Percentiles rank a stretch among this genome's conserved stretches.
These are phyloP conservation scores for Drosophila kikkawai DNA, from an alignment of 1,140 invertebrate species.

Conservation along the genomic window DNA sequence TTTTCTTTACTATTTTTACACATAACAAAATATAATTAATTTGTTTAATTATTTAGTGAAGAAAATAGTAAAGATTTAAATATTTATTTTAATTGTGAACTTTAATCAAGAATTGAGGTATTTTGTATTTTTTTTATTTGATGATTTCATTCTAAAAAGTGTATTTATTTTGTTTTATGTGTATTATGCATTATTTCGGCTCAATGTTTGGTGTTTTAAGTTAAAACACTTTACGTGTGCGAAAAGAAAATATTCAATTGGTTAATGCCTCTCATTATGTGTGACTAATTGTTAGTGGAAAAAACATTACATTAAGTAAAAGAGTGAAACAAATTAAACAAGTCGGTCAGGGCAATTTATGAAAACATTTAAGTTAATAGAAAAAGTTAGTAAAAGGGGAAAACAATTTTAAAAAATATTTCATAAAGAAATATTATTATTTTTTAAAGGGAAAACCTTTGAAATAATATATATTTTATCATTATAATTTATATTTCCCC, in stretches of 20 bases:
- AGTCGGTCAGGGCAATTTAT: constrained; percentile 27
- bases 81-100: neutral
- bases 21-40: neutral
- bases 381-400: neutral
- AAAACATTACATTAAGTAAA: constrained; percentile 15
- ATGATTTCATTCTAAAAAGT: neutral
- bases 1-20: constrained; percentile 1
- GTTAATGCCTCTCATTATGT: constrained; percentile 43
- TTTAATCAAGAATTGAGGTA: neutral
- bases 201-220: neutral
- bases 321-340: constrained; percentile 8
- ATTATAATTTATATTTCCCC: neutral
- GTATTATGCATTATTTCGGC: constrained; percentile 12
- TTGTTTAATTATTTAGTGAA: neutral
- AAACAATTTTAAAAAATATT: neutral
- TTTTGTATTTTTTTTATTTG: neutral
- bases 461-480: neutral
- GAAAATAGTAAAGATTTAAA: neutral
- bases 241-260: constrained; percentile 26
- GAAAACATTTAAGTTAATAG: neutral
- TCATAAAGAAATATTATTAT: neutral
- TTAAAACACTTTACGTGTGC: constrained; percentile 15
- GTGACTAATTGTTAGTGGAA: constrained; percentile 31
- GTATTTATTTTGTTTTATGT: neutral
- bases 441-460: neutral